Conservation (phyloP, 2,113 vertebrate species). For the Corythoichthys haematopterus region DNA sequence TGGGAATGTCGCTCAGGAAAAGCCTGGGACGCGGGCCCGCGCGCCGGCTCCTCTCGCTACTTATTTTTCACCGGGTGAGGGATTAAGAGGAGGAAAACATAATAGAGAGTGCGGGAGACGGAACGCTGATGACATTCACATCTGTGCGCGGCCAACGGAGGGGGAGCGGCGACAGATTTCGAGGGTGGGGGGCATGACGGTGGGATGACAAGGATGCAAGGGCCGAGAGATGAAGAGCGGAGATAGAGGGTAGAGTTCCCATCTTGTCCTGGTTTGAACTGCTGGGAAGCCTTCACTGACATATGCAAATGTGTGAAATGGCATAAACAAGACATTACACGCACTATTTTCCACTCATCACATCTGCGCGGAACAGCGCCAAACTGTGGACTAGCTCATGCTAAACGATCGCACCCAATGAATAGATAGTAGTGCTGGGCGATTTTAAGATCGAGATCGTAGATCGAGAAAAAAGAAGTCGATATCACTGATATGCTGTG, state of each 20-base stretch:
- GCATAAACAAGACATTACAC: slow-evolving; percentile 1
- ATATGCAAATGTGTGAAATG: background rate
- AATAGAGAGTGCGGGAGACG: slow-evolving; percentile 51
- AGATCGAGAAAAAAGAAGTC: too few species aligned
- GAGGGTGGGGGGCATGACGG: slow-evolving; percentile 70
- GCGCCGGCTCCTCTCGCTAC: slow-evolving; percentile 24
- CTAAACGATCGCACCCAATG: too few species aligned
- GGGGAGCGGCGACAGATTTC: slow-evolving; percentile 86
- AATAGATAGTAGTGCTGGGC: too few species aligned
- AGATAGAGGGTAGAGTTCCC: slow-evolving; percentile 35
- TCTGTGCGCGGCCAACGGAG: slow-evolving; percentile 77
- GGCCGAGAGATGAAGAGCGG: slow-evolving; percentile 25
- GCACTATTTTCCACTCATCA: background rate
- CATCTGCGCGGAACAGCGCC: background rate
- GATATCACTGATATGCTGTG: too few species aligned
- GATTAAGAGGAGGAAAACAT: slow-evolving; percentile 61
- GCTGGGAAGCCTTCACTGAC: background rate
- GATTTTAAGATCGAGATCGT: too few species aligned
- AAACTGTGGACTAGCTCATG: background rate
- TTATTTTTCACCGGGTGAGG: slow-evolving; percentile 59
- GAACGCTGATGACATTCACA: slow-evolving; percentile 94
- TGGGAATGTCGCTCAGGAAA: slow-evolving; percentile 97
- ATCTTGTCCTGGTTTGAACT: background rate
- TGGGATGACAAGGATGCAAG: slow-evolving; percentile 74
- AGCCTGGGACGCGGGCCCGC: slow-evolving; percentile 72